phyloP scores from a whole-genome alignment of 2,888 invertebrate genomes.

The Rotaria socialis region DNA sequence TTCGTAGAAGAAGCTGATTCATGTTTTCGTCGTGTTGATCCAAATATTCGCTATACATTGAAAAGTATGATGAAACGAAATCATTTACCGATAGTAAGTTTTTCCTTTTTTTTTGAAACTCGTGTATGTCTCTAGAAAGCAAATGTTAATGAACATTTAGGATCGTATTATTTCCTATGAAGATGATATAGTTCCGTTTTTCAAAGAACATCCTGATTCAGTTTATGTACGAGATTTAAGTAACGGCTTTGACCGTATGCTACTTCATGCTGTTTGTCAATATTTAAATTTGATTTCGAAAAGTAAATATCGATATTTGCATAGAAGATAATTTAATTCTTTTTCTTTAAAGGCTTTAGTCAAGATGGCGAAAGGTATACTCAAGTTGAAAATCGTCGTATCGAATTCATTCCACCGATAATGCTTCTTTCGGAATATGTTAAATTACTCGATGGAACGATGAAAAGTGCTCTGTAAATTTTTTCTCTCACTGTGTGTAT shows the following conservation, averaged over 20 bases:
- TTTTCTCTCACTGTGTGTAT: neutral
- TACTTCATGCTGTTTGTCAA: constrained; percentile 43
- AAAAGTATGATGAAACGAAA: constrained; percentile 13
- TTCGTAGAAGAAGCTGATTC: neutral
- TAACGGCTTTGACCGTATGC: constrained; percentile 40
- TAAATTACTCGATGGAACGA: neutral
- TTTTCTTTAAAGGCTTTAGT: neutral
- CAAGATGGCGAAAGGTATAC: neutral
- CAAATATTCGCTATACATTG: neutral
- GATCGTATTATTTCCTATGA: neutral
- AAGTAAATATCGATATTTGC: constrained; percentile 38
- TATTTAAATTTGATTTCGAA: constrained; percentile 44
- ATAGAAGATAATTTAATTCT: neutral
- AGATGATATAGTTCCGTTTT: constrained; percentile 1
- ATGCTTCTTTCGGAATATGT: neutral
- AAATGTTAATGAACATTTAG: neutral
- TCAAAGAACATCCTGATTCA: neutral
- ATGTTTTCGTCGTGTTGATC: constrained; percentile 5
- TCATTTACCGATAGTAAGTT: neutral
- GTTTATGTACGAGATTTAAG: constrained; percentile 35
- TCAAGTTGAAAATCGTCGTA: constrained; percentile 33
- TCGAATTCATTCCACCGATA: neutral
- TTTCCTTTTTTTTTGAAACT: neutral
- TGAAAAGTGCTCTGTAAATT: neutral
- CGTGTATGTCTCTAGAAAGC: too few relatives aligned